Evolutionary conservation across 2,113 vertebrate species (phyloP).

Genomic region (Sceloporus undulatus): DNA sequence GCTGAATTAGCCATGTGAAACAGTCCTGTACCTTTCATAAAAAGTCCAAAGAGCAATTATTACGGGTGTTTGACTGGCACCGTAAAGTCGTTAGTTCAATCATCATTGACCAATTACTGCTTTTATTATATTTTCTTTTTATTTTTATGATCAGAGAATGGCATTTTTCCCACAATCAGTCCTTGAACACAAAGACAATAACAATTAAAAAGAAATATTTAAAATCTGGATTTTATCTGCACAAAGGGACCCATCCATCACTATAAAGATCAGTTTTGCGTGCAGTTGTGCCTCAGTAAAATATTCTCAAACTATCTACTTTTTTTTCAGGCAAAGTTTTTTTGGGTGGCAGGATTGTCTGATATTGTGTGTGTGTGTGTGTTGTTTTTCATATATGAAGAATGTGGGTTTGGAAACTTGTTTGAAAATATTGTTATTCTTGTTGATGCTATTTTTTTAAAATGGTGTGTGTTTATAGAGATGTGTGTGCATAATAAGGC

Average conservation of each 20-base stretch:
- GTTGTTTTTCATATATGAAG: conserved; percentile 22
- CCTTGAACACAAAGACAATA: conserved; percentile 78
- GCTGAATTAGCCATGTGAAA: conserved; percentile 76
- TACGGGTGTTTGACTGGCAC: conserved; percentile 69
- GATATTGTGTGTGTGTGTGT: not conserved
- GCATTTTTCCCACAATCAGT: conserved; percentile 80
- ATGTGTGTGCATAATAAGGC: conserved; percentile 67
- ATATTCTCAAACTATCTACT: conserved; percentile 50
- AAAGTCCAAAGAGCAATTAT: conserved; percentile 82
- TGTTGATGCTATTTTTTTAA: conserved; percentile 60
- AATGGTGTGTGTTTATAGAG: conserved; percentile 61
- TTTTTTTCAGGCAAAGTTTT: conserved; percentile 27
- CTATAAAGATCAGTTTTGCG: conserved; percentile 69
- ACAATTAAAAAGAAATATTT: conserved; percentile 77
- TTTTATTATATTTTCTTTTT: conserved; percentile 83
- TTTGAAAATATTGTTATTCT: conserved; percentile 57
- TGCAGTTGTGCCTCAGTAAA: conserved; percentile 56
- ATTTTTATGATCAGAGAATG: conserved; percentile 79
- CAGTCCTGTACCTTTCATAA: conserved; percentile 70
- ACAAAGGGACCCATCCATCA: conserved; percentile 58
- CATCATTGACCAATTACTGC: conserved; percentile 77
- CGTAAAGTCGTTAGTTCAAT: conserved; percentile 76
- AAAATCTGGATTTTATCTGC: conserved; percentile 73
- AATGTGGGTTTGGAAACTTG: not conserved
- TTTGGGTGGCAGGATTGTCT: not conserved